Evolutionary conservation across 2,113 vertebrate genomes (phyloP).

Genomic region (Caretta caretta): DNA sequence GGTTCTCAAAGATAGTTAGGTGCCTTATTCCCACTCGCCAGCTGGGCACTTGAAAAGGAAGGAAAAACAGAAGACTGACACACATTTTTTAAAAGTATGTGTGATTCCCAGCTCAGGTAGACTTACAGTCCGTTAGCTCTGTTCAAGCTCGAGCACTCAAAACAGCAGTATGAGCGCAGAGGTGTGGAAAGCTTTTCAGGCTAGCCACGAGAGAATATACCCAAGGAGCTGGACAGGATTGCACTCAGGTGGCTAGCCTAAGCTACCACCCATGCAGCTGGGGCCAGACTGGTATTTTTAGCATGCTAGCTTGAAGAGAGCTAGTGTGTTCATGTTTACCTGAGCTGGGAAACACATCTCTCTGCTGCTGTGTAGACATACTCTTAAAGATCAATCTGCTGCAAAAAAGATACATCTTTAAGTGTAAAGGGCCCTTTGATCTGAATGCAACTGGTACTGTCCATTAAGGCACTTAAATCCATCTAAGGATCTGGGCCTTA

Average conservation of each 20-base stretch:
- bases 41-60: neutral
- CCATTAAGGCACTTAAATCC: neutral
- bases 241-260: neutral
- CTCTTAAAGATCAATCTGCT: slow-evolving; percentile 14
- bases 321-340: no score
- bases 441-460: neutral
- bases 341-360: no score
- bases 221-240: neutral
- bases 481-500: no score
- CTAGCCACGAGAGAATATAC: neutral
- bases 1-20: neutral
- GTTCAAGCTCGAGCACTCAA: neutral
- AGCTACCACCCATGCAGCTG: neutral
- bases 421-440: slow-evolving; percentile 28
- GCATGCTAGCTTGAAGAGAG: neutral
- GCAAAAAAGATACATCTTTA: neutral
- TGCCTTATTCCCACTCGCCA: neutral
- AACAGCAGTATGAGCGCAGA: neutral
- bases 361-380: no score
- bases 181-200: neutral
- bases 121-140: neutral
- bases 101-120: neutral
- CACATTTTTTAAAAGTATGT: neutral
- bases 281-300: neutral
- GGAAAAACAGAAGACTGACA: neutral